Conservation (phyloP, 2,888 invertebrate species). For the Microplitis manilae region DNA sequence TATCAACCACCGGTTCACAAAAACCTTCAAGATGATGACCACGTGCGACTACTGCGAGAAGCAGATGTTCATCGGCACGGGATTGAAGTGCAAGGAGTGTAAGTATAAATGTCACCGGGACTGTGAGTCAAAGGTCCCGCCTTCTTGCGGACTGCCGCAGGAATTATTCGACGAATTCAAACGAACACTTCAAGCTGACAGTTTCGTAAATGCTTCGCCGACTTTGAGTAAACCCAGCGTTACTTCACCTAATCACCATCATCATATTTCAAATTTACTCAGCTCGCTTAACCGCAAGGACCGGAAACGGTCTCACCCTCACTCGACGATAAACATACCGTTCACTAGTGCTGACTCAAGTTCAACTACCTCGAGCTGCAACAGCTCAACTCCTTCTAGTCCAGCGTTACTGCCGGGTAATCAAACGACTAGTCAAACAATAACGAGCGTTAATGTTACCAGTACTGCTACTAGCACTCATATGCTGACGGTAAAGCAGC, state of each 20-base stretch:
- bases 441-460: not conserved
- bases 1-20: slow-evolving; percentile 91
- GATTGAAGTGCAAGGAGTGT: slow-evolving; percentile 94
- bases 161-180: slow-evolving; percentile 88
- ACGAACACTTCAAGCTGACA: slow-evolving; percentile 80
- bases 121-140: slow-evolving; percentile 92
- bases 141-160: slow-evolving; percentile 92
- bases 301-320: slow-evolving; percentile 75
- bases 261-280: slow-evolving; percentile 65
- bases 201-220: slow-evolving; percentile 72
- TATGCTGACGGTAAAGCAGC: slow-evolving; percentile 74
- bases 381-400: slow-evolving; percentile 96
- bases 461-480: slow-evolving; percentile 58
- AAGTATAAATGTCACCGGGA: slow-evolving; percentile 92
- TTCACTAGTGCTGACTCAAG: slow-evolving; percentile 87
- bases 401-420: slow-evolving; percentile 82
- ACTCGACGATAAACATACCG: slow-evolving; percentile 75
- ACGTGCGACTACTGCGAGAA: slow-evolving; percentile 93
- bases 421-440: slow-evolving; percentile 66
- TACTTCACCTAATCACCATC: slow-evolving; percentile 68
- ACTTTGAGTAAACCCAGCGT: slow-evolving; percentile 71
- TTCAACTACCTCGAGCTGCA: slow-evolving; percentile 95
- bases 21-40: slow-evolving; percentile 89
- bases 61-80: slow-evolving; percentile 87
- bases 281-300: slow-evolving; percentile 69